Evolutionary conservation across 2,113 vertebrate species (phyloP).

Genomic region (Ammodytes dubius): DNA sequence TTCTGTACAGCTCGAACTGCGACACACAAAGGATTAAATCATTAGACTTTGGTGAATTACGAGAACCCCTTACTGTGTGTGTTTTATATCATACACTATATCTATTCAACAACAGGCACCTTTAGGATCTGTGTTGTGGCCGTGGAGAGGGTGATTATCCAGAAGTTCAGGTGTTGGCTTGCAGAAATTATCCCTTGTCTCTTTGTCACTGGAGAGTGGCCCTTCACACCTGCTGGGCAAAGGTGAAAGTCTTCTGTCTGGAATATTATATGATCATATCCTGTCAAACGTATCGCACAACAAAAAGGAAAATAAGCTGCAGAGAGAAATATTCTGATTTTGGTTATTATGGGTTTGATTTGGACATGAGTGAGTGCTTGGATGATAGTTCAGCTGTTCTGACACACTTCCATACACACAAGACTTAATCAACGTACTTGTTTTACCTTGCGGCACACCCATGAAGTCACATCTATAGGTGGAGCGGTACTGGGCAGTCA

Average conservation of each 20-base stretch:
- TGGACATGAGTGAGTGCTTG: not conserved
- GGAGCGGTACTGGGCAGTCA: conserved; percentile 83
- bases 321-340: not conserved
- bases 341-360: conserved; percentile 9
- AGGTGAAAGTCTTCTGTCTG: conserved; percentile 29
- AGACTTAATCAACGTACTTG: conserved; percentile 5
- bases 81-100: conserved; percentile 62
- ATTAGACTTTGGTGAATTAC: not conserved
- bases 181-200: conserved; percentile 81
- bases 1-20: conserved; percentile 82
- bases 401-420: not conserved
- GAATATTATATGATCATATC: conserved; percentile 62
- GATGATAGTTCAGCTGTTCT: conserved; percentile 3
- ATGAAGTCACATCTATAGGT: conserved; percentile 85
- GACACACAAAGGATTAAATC: conserved; percentile 33
- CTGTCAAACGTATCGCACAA: conserved; percentile 66
- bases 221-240: conserved; percentile 55
- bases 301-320: conserved; percentile 15
- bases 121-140: conserved; percentile 71
- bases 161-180: conserved; percentile 76
- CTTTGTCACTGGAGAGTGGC: conserved; percentile 71
- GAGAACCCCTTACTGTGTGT: not conserved
- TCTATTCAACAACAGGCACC: conserved; percentile 78
- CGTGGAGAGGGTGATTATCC: conserved; percentile 72
- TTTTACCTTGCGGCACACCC: conserved; percentile 80